These are phyloP conservation scores for Misgurnus anguillicaudatus DNA, from an alignment of 2,113 vertebrate species.

Conservation along the genomic window DNA sequence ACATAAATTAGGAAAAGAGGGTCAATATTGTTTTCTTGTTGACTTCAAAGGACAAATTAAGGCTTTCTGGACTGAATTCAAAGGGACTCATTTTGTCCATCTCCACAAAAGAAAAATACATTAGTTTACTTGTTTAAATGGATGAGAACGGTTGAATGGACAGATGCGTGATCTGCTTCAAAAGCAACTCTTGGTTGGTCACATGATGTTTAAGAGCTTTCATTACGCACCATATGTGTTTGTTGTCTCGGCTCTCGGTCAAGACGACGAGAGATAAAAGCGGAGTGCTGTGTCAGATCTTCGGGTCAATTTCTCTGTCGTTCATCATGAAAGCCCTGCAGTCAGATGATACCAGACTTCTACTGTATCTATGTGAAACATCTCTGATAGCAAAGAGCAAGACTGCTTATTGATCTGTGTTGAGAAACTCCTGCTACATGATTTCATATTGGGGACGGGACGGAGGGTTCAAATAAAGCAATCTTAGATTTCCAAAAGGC, in stretches of 20 bases:
- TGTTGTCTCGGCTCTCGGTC: slow-evolving; percentile 16
- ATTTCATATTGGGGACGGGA: slow-evolving; percentile 8
- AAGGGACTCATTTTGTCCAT: too few species aligned
- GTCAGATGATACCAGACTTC: slow-evolving; percentile 15
- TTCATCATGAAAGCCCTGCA: slow-evolving; percentile 49
- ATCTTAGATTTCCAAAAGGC: slow-evolving; percentile 18
- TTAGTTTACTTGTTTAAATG: too few species aligned
- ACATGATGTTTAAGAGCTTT: slow-evolving; percentile 13
- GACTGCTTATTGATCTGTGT: slow-evolving; percentile 53
- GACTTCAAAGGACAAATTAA: too few species aligned
- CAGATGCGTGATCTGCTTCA: not conserved
- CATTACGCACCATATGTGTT: slow-evolving; percentile 21
- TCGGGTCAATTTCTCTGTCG: slow-evolving; percentile 49
- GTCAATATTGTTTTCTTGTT: too few species aligned
- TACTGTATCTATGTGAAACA: slow-evolving; percentile 45
- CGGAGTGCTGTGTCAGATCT: slow-evolving; percentile 20
- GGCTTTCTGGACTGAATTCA: too few species aligned
- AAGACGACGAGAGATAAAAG: slow-evolving; percentile 43
- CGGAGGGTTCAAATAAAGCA: not conserved
- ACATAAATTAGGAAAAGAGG: too few species aligned
- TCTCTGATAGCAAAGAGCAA: slow-evolving; percentile 46
- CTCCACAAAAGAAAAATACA: too few species aligned
- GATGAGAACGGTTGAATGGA: not conserved
- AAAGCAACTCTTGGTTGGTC: not conserved
- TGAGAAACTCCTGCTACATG: slow-evolving; percentile 35